Percentiles rank a stretch among this genome's conserved stretches.
These are phyloP conservation scores for Agrenia bidenticulata DNA, from an alignment of 2,888 invertebrate genomes.

Conservation along the genomic window DNA sequence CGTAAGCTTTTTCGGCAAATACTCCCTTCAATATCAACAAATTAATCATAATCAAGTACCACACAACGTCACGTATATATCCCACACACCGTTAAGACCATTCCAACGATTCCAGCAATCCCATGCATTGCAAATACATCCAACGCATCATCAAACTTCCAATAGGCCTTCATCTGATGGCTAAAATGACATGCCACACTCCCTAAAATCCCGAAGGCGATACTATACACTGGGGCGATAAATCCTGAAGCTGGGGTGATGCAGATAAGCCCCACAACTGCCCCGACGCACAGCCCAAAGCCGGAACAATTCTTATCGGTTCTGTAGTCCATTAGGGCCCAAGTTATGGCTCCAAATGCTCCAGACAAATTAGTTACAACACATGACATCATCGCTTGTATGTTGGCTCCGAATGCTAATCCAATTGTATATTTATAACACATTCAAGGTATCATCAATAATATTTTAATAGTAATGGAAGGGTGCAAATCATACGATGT, in stretches of 20 bases:
- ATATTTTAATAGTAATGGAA: no score
- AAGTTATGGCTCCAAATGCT: constrained; percentile 17
- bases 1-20: constrained; percentile 5
- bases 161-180: not conserved
- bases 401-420: constrained; percentile 16
- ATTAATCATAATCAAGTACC: no score
- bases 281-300: constrained; percentile 45
- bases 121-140: constrained; percentile 45
- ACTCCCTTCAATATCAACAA: constrained; percentile 4
- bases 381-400: constrained; percentile 14
- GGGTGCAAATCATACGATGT: no score
- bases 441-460: no score
- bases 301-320: constrained; percentile 39
- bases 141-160: constrained; percentile 5
- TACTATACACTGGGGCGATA: constrained; percentile 36
- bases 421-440: no score
- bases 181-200: constrained; percentile 27
- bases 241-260: constrained; percentile 46
- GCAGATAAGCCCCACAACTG: constrained; percentile 40
- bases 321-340: constrained; percentile 39
- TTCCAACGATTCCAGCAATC: constrained; percentile 32
- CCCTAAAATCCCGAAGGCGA: constrained; percentile 39
- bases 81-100: constrained; percentile 30
- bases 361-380: constrained; percentile 20
- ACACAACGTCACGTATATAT: no score